Base-by-base conservation (phyloP, 2,113 vertebrate genomes). In the Amazona guildingii region DNA sequence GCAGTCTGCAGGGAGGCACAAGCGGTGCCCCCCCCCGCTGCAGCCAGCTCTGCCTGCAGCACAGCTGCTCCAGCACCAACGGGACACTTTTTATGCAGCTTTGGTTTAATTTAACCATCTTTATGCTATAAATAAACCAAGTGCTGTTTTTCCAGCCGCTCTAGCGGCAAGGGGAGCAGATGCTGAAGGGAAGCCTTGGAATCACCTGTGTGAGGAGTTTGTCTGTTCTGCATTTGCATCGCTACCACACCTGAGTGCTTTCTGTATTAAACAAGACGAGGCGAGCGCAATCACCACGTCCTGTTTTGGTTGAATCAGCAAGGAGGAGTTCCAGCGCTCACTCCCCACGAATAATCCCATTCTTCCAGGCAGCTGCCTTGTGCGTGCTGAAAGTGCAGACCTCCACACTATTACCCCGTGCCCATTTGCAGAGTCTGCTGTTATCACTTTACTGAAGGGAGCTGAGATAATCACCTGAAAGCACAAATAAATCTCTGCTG, bases 381-480 rank as follows among this genome's bases (percentile, higher is more conserved):
- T 76, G 72, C 11, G 3, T 41, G 84, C 92, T 39, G 88, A 69
- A 97, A 96, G 92, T 88, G 92, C 95, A 94, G 94, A 95, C 94
- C 91, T 92, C 83, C 18, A 86, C 95, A 90, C 86, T 63, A 95
- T 94, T 86, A 70, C 77, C 95, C 86, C 0, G 6, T 76, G 83
- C 88, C 88, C 82, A 79, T 77, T 94, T 52, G 90, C 90, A 62
- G 87, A 83, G 92, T 59, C 93, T 90, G 93, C 94, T 92, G 79
- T 95, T 95, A 86, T 43, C 92, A 77, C 74, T 64, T 67, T 96
- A 96, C 96, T 86, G 95, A 96, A 88, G 68, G 73, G 63, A 94
- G 95, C 92, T 35, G 88, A 94, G 93, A 86, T 96, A 96, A 96
- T 96, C 93, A 94, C 94, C 95, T 96, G 88, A 94, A 64, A 81